Evolutionary conservation across 2,113 vertebrate species (phyloP).

Genomic region (Electrona antarctica): DNA sequence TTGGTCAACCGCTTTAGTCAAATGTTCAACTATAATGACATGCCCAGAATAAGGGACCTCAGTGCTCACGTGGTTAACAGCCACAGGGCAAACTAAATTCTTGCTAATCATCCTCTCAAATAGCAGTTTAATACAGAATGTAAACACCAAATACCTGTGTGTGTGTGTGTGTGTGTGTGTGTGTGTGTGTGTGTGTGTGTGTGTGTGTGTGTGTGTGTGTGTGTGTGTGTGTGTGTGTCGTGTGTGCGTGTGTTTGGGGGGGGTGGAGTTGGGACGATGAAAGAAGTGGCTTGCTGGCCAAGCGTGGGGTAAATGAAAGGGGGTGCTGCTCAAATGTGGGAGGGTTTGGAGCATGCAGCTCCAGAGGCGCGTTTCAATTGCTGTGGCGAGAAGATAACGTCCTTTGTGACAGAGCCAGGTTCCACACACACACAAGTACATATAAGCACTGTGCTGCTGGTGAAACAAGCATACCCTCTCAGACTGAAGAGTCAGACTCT

Average conservation of each 20-base stretch:
- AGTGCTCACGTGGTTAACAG: not conserved
- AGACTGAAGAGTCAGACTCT: constrained; percentile 28
- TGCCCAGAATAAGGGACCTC: too few relatives aligned
- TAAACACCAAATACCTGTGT: constrained; percentile 71
- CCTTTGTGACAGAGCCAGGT: constrained; percentile 51
- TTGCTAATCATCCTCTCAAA: constrained; percentile 64
- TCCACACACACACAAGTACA: constrained; percentile 13
- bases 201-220: not conserved
- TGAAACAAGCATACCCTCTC: constrained; percentile 52
- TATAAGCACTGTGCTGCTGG: constrained; percentile 47
- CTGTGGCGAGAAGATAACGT: constrained; percentile 59
- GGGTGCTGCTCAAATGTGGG: not conserved
- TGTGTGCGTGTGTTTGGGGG: not conserved
- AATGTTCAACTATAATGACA: too few relatives aligned
- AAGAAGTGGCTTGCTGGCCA: not conserved
- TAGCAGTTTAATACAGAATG: constrained; percentile 67
- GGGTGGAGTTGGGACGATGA: not conserved
- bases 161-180: constrained; percentile 4
- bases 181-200: not conserved
- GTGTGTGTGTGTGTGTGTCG: too few relatives aligned
- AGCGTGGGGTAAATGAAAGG: too few relatives aligned
- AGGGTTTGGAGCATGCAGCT: not conserved
- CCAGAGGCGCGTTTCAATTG: constrained; percentile 20
- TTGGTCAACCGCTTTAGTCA: too few relatives aligned
- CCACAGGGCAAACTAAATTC: too few relatives aligned